A percentile compares a stretch with the other conserved stretches of the same genome.
Evolutionary conservation across 2,888 invertebrate genomes (phyloP).

Genomic region (Alviniconcha strummeri): DNA sequence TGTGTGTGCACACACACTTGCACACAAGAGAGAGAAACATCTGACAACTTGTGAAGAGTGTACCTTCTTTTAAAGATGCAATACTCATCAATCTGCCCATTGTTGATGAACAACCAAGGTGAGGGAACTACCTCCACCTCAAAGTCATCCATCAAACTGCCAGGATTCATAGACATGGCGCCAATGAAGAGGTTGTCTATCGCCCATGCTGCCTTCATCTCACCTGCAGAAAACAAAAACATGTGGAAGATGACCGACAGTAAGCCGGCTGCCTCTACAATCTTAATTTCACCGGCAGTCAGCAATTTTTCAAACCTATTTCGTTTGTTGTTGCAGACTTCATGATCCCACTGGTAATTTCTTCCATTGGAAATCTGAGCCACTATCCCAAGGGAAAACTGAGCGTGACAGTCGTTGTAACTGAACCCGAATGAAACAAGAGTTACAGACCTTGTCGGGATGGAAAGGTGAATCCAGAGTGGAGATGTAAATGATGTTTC

Average conservation of each 20-base stretch:
- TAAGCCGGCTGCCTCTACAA: too few relatives aligned
- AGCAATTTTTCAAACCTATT: too few relatives aligned
- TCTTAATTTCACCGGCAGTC: too few relatives aligned
- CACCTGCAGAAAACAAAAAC: conserved; percentile 51
- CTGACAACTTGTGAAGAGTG: background rate
- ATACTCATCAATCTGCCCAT: conserved; percentile 65
- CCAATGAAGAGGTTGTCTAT: conserved; percentile 73
- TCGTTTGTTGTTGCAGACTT: background rate
- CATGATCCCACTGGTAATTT: background rate
- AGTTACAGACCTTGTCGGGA: too few relatives aligned
- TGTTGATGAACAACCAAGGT: conserved; percentile 73
- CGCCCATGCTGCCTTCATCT: conserved; percentile 71
- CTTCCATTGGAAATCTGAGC: background rate
- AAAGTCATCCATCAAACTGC: conserved; percentile 69
- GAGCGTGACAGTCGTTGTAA: too few relatives aligned
- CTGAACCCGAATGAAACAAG: too few relatives aligned
- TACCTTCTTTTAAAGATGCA: conserved; percentile 69
- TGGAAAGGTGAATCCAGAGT: too few relatives aligned
- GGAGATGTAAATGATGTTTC: too few relatives aligned
- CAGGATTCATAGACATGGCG: conserved; percentile 67
- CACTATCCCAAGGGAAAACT: background rate
- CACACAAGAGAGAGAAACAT: background rate
- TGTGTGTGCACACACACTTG: background rate
- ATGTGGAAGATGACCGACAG: too few relatives aligned
- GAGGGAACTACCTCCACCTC: conserved; percentile 60